These are phyloP conservation scores for Temnothorax nylanderi DNA, from an alignment of 1,140 invertebrate species.

Conservation along the genomic window DNA sequence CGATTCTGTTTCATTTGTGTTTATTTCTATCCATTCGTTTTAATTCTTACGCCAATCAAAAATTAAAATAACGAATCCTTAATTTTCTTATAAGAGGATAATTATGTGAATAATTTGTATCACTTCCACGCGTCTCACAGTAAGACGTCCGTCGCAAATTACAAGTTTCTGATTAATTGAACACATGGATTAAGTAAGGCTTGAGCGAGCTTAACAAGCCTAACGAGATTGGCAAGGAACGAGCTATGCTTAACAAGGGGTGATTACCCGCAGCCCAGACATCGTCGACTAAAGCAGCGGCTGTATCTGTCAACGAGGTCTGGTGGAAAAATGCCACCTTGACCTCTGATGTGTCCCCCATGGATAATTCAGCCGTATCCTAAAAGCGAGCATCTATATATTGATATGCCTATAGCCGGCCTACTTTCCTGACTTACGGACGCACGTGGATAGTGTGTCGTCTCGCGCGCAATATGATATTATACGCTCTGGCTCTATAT, in stretches of 20 bases:
- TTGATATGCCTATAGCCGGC: conserved; percentile 18
- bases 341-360: conserved; percentile 50
- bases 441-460: conserved; percentile 7
- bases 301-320: conserved; percentile 58
- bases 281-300: conserved; percentile 54
- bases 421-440: not conserved
- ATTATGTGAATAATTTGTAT: not conserved
- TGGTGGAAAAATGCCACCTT: conserved; percentile 54
- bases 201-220: not conserved
- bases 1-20: not conserved
- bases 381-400: conserved; percentile 43
- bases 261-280: conserved; percentile 59
- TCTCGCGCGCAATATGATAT: conserved; percentile 16
- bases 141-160: not conserved
- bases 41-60: not conserved
- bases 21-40: not conserved
- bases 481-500: conserved; percentile 54
- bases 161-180: not conserved
- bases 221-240: not conserved
- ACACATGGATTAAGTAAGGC: not conserved
- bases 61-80: not conserved
- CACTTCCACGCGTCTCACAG: not conserved
- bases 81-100: not conserved
- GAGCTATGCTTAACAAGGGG: conserved; percentile 46
- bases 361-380: conserved; percentile 50